A percentile compares a stretch with the other conserved stretches of the same genome.
Evolutionary conservation across 2,888 invertebrate species (phyloP).

Genomic region (Thyatira batis): DNA sequence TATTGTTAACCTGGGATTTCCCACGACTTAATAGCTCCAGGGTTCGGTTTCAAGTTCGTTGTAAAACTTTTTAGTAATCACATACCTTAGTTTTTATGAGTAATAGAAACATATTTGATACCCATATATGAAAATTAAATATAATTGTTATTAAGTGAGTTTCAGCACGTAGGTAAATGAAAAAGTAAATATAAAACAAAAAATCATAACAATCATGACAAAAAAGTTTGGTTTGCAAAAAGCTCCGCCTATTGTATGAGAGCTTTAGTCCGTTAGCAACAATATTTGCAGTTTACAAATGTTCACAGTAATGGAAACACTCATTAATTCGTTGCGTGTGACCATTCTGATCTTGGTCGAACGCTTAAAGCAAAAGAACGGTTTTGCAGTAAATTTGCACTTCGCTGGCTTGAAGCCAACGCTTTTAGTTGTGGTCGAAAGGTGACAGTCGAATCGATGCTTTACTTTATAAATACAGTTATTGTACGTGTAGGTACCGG

Average conservation of each 20-base stretch:
- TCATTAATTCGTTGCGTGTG: slow-evolving; percentile 12
- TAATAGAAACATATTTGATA: slow-evolving; percentile 12
- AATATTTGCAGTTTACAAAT: neutral
- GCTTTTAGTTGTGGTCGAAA: neutral
- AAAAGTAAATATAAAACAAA: no score
- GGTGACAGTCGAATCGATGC: neutral
- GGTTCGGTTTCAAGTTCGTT: slow-evolving; percentile 49
- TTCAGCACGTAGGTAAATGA: no score
- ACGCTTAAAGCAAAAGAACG: slow-evolving; percentile 23
- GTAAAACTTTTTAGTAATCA: slow-evolving; percentile 37
- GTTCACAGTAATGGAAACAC: slow-evolving; percentile 5
- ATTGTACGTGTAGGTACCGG: neutral
- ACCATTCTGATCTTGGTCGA: slow-evolving; percentile 3
- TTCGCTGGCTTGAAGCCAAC: slow-evolving; percentile 33
- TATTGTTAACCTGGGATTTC: slow-evolving; percentile 44
- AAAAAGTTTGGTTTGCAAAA: no score
- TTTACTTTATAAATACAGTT: neutral
- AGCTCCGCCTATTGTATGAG: slow-evolving; percentile 8
- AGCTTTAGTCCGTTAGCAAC: neutral
- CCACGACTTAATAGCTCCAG: slow-evolving; percentile 44
- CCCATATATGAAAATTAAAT: no score
- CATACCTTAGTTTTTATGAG: slow-evolving; percentile 17
- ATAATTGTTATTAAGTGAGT: no score
- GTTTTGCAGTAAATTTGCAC: slow-evolving; percentile 37
- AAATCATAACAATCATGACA: no score